Evolutionary conservation across 2,113 vertebrate genomes (phyloP), one percentile per base, ranked within the genome.

Genomic region (Lophura nycthemera): DNA sequence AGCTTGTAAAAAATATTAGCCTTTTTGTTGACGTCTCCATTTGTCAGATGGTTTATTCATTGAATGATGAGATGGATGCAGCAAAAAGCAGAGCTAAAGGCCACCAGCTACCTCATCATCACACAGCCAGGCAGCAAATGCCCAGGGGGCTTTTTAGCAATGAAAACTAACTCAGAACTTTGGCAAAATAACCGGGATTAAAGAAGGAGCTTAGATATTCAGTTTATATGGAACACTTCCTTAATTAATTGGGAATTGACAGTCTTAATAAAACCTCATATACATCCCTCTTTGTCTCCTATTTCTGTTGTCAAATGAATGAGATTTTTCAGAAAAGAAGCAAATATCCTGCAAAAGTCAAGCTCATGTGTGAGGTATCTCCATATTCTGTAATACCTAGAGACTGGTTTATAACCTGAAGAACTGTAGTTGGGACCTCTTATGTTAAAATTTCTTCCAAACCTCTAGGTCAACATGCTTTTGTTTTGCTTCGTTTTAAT

Each of bases 1-100:
- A 25, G 69, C 73, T 94, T 90, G 91, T 61, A 57, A 81, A 88
- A 88, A 92, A 78, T 81, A 93, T 86, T 89, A 93, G 83, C 76
- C 79, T 97, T 89, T 90, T 54, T 64, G 63, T 71, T 72, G 88
- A 54, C 83, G 45, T 29, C 32, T 76, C 36, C 90, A 82, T 97
- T 87, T 59, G 57, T 93, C 86, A 75, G 76, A 7, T 64, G 79
- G 61, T 81, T 91, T 83, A 24, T 86, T 40, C 86, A 69, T 61
- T 54, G 79, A 90, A 20, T 48, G 56, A 61, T 1, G 3, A 88
- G 88, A 61, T 43, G 54, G 69, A 69, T 64, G 32, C 3, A 72
- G 72, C 69, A 54, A 56, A 89, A 88, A 83, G 69, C 64, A 52
- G 72, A 94, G n/a, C 47, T 24, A 40, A 88, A 91, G 57, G 69